phyloP scores from a whole-genome alignment of 2,888 invertebrate genomes.

The Seira musarum region DNA sequence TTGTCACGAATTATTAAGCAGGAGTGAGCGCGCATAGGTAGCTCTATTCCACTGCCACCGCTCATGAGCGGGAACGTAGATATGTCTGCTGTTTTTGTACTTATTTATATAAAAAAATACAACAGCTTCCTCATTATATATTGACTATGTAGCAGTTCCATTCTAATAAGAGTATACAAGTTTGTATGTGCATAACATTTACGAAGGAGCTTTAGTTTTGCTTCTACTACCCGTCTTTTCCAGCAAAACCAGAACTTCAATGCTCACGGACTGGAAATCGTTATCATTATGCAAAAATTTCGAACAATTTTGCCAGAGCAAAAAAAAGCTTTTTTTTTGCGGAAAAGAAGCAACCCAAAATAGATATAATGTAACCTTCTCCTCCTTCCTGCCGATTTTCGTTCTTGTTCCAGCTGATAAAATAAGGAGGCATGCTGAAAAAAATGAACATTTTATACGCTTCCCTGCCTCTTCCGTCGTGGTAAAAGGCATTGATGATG shows the following conservation, averaged over 20 bases:
- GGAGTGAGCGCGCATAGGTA: not conserved
- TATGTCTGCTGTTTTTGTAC: too few relatives aligned
- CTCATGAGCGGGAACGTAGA: too few relatives aligned
- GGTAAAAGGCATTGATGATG: not conserved
- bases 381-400: slow-evolving; percentile 8
- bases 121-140: not conserved
- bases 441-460: not conserved
- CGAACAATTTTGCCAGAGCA: not conserved
- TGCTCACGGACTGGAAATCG: not conserved
- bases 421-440: slow-evolving; percentile 9
- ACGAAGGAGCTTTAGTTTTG: too few relatives aligned
- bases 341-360: not conserved
- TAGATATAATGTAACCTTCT: slow-evolving; percentile 22
- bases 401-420: slow-evolving; percentile 38
- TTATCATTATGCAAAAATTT: not conserved
- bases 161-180: not conserved
- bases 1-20: slow-evolving; percentile 56
- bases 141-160: not conserved
- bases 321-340: not conserved
- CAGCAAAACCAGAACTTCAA: not conserved
- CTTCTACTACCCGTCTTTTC: too few relatives aligned
- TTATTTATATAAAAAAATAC: too few relatives aligned
- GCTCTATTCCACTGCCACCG: not conserved
- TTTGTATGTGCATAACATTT: too few relatives aligned
- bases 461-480: not conserved